Evolutionary conservation across 2,888 invertebrate genomes (phyloP).

Genomic region (Vanessa cardui): DNA sequence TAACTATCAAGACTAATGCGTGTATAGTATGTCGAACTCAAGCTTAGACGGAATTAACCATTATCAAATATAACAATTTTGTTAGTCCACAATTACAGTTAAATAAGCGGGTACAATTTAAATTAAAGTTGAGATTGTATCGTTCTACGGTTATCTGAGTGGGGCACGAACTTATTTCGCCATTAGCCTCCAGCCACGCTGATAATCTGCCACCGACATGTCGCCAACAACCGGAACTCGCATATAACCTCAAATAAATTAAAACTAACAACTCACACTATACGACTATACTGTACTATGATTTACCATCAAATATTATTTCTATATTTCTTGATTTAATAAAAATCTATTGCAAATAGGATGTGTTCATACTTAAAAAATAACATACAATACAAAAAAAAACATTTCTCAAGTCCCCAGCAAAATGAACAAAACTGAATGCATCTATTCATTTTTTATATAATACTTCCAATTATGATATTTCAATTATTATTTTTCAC

Average conservation of each 20-base stretch:
- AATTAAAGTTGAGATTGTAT: constrained; percentile 39
- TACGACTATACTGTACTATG: too few relatives aligned
- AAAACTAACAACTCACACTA: neutral
- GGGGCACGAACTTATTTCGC: constrained; percentile 38
- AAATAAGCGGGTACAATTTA: constrained; percentile 38
- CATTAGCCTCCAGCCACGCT: constrained; percentile 30
- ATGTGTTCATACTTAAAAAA: too few relatives aligned
- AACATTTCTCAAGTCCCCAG: too few relatives aligned
- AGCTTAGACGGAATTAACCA: constrained; percentile 12
- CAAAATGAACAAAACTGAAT: too few relatives aligned
- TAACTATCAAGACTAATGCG: too few relatives aligned
- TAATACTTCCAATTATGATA: too few relatives aligned
- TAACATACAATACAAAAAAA: too few relatives aligned
- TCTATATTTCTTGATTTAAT: too few relatives aligned
- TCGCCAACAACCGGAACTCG: constrained; percentile 25
- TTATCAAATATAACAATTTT: constrained; percentile 30
- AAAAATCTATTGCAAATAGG: too few relatives aligned
- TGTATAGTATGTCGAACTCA: neutral
- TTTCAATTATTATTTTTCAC: too few relatives aligned
- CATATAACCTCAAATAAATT: constrained; percentile 13
- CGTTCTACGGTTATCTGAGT: constrained; percentile 36
- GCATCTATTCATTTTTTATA: too few relatives aligned
- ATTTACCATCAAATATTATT: neutral
- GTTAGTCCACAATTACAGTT: constrained; percentile 32
- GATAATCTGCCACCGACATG: constrained; percentile 37